These are phyloP conservation scores for Tetramorium simillimum DNA, from an alignment of 1,140 invertebrate genomes.

Conservation along the genomic window DNA sequence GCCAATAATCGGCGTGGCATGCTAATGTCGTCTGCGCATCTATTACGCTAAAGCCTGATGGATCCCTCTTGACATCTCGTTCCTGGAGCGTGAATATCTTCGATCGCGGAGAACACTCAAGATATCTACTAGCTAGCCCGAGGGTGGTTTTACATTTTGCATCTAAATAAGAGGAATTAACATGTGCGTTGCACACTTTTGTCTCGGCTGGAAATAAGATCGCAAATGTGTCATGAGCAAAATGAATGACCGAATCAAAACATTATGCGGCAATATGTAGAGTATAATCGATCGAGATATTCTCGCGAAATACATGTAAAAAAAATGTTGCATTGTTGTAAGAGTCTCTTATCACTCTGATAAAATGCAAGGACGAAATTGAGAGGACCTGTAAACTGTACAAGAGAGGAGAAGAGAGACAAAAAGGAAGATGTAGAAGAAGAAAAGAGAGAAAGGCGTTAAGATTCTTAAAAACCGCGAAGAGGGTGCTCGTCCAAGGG, in stretches of 20 bases:
- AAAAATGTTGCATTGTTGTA: slow-evolving; percentile 16
- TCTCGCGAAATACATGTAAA: background rate
- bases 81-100: slow-evolving; percentile 70
- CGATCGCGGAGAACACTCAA: slow-evolving; percentile 68
- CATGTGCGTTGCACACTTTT: background rate
- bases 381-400: slow-evolving; percentile 46
- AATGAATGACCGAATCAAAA: background rate
- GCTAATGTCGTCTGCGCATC: slow-evolving; percentile 83
- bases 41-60: slow-evolving; percentile 84
- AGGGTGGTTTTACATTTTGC: slow-evolving; percentile 66
- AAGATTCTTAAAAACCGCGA: slow-evolving; percentile 84
- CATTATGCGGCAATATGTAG: background rate
- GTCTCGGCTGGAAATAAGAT: background rate
- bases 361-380: slow-evolving; percentile 77
- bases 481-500: slow-evolving; percentile 72
- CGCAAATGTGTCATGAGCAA: background rate
- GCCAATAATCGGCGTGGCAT: slow-evolving; percentile 83
- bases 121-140: slow-evolving; percentile 53
- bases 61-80: slow-evolving; percentile 80
- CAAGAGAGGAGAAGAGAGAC: background rate
- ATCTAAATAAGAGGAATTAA: slow-evolving; percentile 62
- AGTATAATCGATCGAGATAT: background rate
- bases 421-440: background rate
- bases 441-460: slow-evolving; percentile 73
- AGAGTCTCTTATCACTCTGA: background rate